Evolutionary conservation across 2,113 vertebrate genomes (phyloP).

Genomic region (Coturnix japonica): DNA sequence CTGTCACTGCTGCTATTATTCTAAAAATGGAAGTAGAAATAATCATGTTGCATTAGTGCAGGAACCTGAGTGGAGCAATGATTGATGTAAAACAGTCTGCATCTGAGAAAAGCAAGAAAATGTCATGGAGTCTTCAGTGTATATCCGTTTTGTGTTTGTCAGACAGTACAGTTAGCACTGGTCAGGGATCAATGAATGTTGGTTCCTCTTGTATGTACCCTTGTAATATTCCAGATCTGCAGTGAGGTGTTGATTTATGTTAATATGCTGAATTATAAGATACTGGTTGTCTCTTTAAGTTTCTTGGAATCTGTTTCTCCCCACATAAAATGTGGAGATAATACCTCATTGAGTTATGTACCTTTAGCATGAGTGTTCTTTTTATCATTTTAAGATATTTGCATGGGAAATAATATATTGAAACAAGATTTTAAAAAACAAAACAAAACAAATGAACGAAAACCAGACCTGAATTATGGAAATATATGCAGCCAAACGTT

Average conservation of each 20-base stretch:
- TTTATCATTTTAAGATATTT: background rate
- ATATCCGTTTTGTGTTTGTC: background rate
- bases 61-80: background rate
- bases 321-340: background rate
- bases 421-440: background rate
- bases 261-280: background rate
- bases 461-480: background rate
- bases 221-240: background rate
- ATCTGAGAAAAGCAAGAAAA: background rate
- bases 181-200: background rate
- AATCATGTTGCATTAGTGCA: background rate
- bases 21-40: background rate
- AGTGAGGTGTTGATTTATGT: background rate
- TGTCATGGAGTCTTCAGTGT: fast-evolving
- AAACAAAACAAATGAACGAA: background rate
- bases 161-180: background rate
- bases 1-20: background rate
- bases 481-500: background rate
- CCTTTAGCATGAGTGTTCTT: background rate
- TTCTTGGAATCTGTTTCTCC: background rate
- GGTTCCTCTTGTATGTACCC: background rate
- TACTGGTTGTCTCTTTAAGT: background rate
- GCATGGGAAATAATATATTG: background rate
- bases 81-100: background rate
- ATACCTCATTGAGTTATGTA: background rate